Conservation (phyloP, 35 echinoderm and acorn worm species). For the Heliocidaris tuberculata region DNA sequence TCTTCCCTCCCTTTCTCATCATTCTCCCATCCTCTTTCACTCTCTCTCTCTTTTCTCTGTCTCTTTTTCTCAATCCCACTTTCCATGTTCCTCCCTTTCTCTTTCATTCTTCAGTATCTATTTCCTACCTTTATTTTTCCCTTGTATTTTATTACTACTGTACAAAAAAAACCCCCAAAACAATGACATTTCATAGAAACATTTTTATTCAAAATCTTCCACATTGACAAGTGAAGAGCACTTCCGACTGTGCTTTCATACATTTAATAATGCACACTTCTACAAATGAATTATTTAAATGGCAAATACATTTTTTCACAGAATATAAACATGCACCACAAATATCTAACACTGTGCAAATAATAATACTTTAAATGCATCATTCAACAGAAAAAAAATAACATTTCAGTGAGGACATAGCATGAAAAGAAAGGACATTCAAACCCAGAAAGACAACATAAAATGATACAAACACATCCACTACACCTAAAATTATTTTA, state of each 20-base stretch:
- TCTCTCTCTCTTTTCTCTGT: background rate
- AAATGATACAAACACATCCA: background rate
- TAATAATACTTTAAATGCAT: background rate
- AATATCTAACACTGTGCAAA: background rate
- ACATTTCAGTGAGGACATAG: conserved; percentile 16
- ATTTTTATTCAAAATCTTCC: background rate
- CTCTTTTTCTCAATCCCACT: background rate
- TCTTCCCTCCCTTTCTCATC: background rate
- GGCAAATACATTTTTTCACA: background rate
- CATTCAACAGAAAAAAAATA: background rate
- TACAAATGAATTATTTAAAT: background rate
- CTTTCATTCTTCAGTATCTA: background rate
- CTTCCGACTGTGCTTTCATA: background rate
- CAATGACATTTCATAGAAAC: conserved; percentile 6
- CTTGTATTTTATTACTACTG: too few species aligned
- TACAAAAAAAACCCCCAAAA: background rate
- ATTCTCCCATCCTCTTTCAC: background rate
- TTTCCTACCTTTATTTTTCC: too few species aligned
- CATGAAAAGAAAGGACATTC: background rate
- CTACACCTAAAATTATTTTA: background rate
- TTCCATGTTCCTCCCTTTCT: background rate
- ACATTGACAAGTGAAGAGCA: background rate
- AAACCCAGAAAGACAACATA: background rate
- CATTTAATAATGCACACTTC: background rate
- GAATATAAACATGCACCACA: conserved; percentile 3